Percentiles rank a stretch among this genome's conserved stretches.
These are phyloP conservation scores for Pachypsylla venusta DNA, from an alignment of 1,140 invertebrate genomes.

Conservation along the genomic window DNA sequence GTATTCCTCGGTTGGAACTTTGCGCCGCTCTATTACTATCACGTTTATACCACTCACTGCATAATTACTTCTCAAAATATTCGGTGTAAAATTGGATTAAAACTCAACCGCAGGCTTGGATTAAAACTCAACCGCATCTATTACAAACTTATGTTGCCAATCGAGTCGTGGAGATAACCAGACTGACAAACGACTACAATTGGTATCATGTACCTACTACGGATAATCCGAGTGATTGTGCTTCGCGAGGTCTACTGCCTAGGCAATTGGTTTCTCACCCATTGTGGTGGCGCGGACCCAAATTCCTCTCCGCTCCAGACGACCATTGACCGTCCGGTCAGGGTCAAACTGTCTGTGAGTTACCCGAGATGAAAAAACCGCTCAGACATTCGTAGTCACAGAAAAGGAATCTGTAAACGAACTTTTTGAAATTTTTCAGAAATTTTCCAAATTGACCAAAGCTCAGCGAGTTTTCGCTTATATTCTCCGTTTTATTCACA, in stretches of 20 bases:
- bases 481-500: neutral
- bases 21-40: too few relatives aligned
- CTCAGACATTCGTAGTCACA: too few relatives aligned
- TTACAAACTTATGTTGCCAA: conserved; percentile 22
- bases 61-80: too few relatives aligned
- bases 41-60: too few relatives aligned
- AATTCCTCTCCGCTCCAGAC: conserved; percentile 6
- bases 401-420: neutral
- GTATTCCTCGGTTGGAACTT: too few relatives aligned
- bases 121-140: too few relatives aligned
- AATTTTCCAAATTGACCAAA: neutral
- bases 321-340: too few relatives aligned
- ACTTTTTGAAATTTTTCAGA: neutral
- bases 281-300: conserved; percentile 20
- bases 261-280: conserved; percentile 5
- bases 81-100: too few relatives aligned
- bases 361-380: neutral
- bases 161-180: too few relatives aligned
- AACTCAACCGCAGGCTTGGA: too few relatives aligned
- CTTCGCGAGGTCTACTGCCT: conserved; percentile 15
- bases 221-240: conserved; percentile 19
- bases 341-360: neutral
- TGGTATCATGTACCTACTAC: conserved; percentile 17
- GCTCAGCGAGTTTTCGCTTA: neutral
- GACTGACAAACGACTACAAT: too few relatives aligned